Evolutionary conservation across 2,113 vertebrate species (phyloP).

Genomic region (Amazona guildingii): DNA sequence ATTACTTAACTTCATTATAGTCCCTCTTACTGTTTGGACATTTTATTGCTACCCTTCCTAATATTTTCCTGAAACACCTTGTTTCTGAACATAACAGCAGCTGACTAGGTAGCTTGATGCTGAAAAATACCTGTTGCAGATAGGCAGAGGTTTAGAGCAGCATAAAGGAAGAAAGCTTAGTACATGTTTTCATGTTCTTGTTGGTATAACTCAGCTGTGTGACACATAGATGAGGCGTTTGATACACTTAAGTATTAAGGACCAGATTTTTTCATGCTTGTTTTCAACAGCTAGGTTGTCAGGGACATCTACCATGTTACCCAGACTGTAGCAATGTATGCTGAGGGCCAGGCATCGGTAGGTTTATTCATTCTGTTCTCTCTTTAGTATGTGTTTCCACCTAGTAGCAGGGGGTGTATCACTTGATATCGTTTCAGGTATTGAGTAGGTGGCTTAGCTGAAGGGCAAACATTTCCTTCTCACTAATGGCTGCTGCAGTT

Average conservation of each 20-base stretch:
- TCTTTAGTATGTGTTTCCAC: neutral
- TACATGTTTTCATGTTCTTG: accelerated
- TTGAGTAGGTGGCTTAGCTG: neutral
- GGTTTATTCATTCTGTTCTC: neutral
- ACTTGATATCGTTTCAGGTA: neutral
- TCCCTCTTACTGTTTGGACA: neutral
- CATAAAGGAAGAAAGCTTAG: neutral
- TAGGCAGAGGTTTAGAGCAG: neutral
- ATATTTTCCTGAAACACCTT: neutral
- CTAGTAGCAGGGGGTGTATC: neutral
- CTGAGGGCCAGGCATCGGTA: neutral
- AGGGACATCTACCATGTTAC: neutral
- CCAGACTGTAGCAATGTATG: neutral
- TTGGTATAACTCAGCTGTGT: neutral
- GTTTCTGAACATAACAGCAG: neutral
- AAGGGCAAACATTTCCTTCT: neutral
- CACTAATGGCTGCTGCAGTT: neutral
- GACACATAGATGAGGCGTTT: neutral
- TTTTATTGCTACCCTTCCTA: neutral
- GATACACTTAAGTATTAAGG: neutral
- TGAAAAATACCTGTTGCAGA: neutral
- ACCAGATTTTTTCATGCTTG: neutral
- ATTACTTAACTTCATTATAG: neutral
- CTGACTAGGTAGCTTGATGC: neutral
- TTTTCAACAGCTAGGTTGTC: neutral